Evolutionary conservation across 92 coral and sea anemone genomes (phyloP).

Genomic region (Epizoanthus illoricatus): DNA sequence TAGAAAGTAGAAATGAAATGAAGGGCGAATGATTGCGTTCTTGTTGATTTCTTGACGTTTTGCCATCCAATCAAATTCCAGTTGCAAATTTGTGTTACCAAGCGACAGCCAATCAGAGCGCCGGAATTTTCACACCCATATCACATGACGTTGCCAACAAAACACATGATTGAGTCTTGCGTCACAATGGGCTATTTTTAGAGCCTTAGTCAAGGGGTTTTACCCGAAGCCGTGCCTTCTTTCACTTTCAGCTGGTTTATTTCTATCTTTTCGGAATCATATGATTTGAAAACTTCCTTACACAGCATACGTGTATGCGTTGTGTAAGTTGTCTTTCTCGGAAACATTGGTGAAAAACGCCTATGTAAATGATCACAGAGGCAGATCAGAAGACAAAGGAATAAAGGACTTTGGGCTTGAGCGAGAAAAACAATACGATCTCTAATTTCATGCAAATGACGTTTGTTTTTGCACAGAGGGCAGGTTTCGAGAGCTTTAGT

Average conservation of each 20-base stretch:
- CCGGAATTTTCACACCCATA: conserved; percentile 65
- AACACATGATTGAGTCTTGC: conserved; percentile 39
- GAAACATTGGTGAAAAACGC: not conserved
- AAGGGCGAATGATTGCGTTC: not conserved
- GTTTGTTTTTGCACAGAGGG: conserved; percentile 48
- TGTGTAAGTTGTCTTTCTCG: not conserved
- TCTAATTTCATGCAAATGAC: conserved; percentile 53
- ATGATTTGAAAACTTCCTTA: not conserved
- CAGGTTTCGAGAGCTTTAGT: conserved; percentile 27
- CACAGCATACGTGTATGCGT: not conserved
- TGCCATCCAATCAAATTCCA: conserved; percentile 50
- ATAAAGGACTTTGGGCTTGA: conserved; percentile 11
- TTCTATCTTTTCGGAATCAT: not conserved
- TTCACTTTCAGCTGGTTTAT: not conserved
- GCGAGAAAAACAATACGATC: conserved; percentile 30
- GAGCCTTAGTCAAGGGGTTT: conserved; percentile 25
- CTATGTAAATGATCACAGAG: conserved; percentile 1
- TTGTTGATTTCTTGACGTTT: conserved; percentile 23
- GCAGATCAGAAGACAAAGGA: conserved; percentile 22
- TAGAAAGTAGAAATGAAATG: conserved; percentile 14
- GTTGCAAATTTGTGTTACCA: conserved; percentile 38
- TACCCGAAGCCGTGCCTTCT: conserved; percentile 36
- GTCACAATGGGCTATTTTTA: conserved; percentile 26
- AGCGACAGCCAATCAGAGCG: conserved; percentile 86
- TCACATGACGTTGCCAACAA: conserved; percentile 39